Evolutionary conservation across 2,113 vertebrate genomes (phyloP), one percentile per base, ranked within the genome.

Genomic region (Sander vitreus): DNA sequence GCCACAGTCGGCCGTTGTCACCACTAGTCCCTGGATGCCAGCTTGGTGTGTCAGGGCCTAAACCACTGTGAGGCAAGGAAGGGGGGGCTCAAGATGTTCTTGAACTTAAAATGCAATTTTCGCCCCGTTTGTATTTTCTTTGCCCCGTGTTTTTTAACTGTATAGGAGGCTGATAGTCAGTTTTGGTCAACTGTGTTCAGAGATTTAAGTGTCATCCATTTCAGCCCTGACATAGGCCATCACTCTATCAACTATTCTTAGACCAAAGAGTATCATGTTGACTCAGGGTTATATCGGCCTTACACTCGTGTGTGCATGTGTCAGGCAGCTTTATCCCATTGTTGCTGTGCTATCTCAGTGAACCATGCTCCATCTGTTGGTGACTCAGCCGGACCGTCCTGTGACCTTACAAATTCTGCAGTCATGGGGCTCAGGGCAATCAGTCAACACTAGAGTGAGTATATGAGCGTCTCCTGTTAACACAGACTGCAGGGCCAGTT

Each of bases 261-360:
- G 64, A 72, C 15, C 55, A 58, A 12, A 57, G 19, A 57, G 36
- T 27, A 27, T 43, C 50, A 3, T 83, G 59, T 84, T 87, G 78
- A 84, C 72, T 72, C 64, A 57, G 68, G 36, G 10, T 67, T 57
- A 16, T 25, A 60, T 18, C 69, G 76, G 60, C 51, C 60, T 55
- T 4, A 43, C 73, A 21, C 30, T 58, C 50, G 64, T 70, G 68
- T 71, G 50, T 76, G 60, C 72, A 74, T 7, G 43, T 80, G 71
- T 77, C 64, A 67, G 68, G 53, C 23, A 2, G 47, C 30, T 63
- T 39, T 79, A 55, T 73, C n/a, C 58, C 57, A 74, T 84, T 92
- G 86, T 89, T 48, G 6, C 12, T 43, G 54, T 36, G 80, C 53
- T 92, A 90, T 93, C 89, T 92, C 81, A 58, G 63, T 13, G 43